Base-by-base conservation (phyloP, 2,797 vertebrate genomes). In the Poecilia gillii region DNA sequence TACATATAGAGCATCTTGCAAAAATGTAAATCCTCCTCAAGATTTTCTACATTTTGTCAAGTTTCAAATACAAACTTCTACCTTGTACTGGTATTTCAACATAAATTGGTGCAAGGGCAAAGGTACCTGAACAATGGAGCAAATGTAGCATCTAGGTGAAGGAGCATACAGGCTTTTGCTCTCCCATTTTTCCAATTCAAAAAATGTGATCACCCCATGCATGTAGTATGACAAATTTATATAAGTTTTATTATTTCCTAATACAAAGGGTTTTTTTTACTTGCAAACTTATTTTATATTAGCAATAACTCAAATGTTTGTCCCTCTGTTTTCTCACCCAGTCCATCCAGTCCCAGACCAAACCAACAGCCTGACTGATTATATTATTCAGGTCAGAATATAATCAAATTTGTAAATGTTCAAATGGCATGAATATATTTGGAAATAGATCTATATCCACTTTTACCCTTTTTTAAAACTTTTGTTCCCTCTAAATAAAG, bases 401-500 rank as follows among this genome's bases (percentile, higher is more conserved):
- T 25, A 4, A 46, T 12, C 25, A 70, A 71, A 28, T 45, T 12
- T n/a, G 68, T 28, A 45, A 14, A 43, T 41, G 41, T 45, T n/a
- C 66, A 70, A 28, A n/a, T 51, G 41, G 25, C 6, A 28, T 46
- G 13, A 45, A 71, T 71, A 71, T 2, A 45, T 45, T 45, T 3
- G 25, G 5, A 14, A n/a, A 28, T 12, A 25, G n/a, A 23, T 14
- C 4, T 45, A 6, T 7, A 23, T 45, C 68, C 13, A 71, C 11
- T 71, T 31, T 20, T 49, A 80, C 78, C 8, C 8, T 31, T 75
- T 28, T 43, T 2, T 70, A 25, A 23, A 25, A 6, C 20, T 70
- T 87, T 83, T 88, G 57, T 87, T 72, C n/a, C 49, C 20, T 51
- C 6, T 51, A n/a, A 49, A 46, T 84, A 84, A 74, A 85, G 77